phyloP scores from a whole-genome alignment of 2,113 vertebrate genomes.

The Microtus montanus region DNA sequence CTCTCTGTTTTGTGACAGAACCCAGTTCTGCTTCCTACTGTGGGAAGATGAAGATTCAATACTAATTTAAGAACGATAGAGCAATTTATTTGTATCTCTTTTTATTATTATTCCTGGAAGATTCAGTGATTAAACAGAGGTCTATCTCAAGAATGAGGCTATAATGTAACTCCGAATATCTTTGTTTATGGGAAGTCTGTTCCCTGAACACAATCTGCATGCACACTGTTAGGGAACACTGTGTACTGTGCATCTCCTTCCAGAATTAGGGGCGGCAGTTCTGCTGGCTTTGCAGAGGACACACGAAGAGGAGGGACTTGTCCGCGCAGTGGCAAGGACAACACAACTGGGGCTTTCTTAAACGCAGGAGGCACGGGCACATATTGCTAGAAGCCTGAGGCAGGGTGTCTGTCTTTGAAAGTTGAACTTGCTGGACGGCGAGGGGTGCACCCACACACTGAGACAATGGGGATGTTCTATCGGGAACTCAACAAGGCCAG shows the following conservation, averaged over 20 bases:
- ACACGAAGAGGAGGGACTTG: too few species aligned
- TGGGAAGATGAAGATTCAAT: neutral
- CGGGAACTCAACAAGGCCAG: too few species aligned
- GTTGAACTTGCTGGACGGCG: neutral
- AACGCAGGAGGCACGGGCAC: neutral
- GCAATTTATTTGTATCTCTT: neutral
- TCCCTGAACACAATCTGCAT: neutral
- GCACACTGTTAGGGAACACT: neutral
- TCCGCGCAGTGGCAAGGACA: neutral
- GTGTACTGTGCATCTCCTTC: neutral
- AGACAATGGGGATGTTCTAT: too few species aligned
- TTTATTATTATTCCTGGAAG: constrained; percentile 4
- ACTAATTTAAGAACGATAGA: neutral
- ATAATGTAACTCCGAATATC: neutral
- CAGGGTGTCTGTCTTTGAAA: neutral
- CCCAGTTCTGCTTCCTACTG: neutral
- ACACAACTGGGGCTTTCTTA: neutral
- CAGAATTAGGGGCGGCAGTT: neutral
- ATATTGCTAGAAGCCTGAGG: neutral
- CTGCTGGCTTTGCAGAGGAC: neutral
- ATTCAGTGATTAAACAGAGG: neutral
- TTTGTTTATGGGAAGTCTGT: neutral
- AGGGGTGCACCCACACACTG: too few species aligned
- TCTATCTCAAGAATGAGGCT: constrained; percentile 11
- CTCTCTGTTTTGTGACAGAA: neutral